Evolutionary conservation across 2,888 invertebrate species (phyloP).

Genomic region (Cataglyphis cursor): DNA sequence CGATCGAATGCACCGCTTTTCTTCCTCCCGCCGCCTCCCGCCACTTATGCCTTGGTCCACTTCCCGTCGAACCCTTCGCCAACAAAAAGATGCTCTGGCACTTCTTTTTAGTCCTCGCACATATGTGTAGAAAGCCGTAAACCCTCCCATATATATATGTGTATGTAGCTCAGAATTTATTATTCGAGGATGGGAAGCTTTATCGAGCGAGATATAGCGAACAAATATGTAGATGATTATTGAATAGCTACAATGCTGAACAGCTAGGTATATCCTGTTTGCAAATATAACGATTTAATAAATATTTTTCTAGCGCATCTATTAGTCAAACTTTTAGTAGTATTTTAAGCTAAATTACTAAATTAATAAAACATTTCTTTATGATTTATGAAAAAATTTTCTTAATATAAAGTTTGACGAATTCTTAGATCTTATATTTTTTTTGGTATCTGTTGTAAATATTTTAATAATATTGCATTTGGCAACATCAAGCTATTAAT

Average conservation of each 20-base stretch:
- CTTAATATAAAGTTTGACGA: neutral
- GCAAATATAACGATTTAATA: neutral
- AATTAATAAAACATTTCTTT: neutral
- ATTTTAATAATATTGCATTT: conserved; percentile 11
- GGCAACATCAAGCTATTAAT: neutral
- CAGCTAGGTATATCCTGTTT: conserved; percentile 1
- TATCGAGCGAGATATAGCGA: conserved; percentile 48
- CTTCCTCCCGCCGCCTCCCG: conserved; percentile 54
- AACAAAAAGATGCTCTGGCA: conserved; percentile 55
- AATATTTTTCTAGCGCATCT: conserved; percentile 11
- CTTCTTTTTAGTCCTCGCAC: conserved; percentile 47
- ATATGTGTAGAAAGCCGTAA: conserved; percentile 23
- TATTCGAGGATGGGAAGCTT: conserved; percentile 54
- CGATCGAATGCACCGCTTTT: conserved; percentile 73
- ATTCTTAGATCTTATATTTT: conserved; percentile 34
- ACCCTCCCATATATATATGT: neutral
- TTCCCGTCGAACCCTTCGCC: conserved; percentile 46
- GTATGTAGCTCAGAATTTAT: conserved; percentile 57
- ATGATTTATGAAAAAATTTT: neutral
- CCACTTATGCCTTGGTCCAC: conserved; percentile 65
- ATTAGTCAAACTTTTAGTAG: neutral
- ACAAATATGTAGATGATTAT: conserved; percentile 66
- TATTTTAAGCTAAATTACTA: neutral
- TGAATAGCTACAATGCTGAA: conserved; percentile 56
- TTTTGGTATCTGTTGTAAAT: neutral